A percentile compares a stretch with the other conserved stretches of the same genome.
These are phyloP conservation scores for Pissodes strobi DNA, from an alignment of 1,140 invertebrate genomes.

Conservation along the genomic window DNA sequence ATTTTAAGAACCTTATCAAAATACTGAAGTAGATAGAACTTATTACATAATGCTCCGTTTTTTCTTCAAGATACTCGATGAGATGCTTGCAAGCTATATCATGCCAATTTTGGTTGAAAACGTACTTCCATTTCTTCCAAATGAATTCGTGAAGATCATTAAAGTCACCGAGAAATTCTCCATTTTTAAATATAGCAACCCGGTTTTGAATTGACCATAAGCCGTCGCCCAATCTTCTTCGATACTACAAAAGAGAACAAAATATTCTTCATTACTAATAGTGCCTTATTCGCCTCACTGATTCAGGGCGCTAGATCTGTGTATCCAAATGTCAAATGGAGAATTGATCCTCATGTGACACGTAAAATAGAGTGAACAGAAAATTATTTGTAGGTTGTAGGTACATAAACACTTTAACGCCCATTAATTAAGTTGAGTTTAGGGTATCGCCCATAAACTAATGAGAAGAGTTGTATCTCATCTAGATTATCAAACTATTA, in stretches of 20 bases:
- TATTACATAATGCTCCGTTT: conserved; percentile 38
- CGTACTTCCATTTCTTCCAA: conserved; percentile 54
- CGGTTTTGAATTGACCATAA: conserved; percentile 45
- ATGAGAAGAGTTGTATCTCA: too few relatives aligned
- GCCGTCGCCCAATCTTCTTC: conserved; percentile 21
- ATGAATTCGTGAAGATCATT: conserved; percentile 55
- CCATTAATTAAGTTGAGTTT: too few relatives aligned
- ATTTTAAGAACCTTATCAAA: neutral
- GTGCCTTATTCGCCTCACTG: neutral
- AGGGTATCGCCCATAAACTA: too few relatives aligned
- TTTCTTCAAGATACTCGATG: conserved; percentile 42
- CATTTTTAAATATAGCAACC: conserved; percentile 56
- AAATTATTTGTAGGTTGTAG: too few relatives aligned
- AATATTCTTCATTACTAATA: neutral
- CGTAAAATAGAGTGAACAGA: too few relatives aligned
- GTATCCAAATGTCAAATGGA: too few relatives aligned
- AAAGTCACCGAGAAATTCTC: conserved; percentile 57
- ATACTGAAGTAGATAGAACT: too few relatives aligned
- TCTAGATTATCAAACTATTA: too few relatives aligned
- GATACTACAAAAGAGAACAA: conserved; percentile 25
- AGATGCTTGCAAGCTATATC: conserved; percentile 54
- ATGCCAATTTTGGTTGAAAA: conserved; percentile 54
- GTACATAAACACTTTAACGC: too few relatives aligned
- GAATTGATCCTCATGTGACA: too few relatives aligned
- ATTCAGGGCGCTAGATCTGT: too few relatives aligned